Percentiles rank a stretch among this genome's conserved stretches.
phyloP scores from a whole-genome alignment of 2,113 vertebrate species.

The Aegypius monachus region DNA sequence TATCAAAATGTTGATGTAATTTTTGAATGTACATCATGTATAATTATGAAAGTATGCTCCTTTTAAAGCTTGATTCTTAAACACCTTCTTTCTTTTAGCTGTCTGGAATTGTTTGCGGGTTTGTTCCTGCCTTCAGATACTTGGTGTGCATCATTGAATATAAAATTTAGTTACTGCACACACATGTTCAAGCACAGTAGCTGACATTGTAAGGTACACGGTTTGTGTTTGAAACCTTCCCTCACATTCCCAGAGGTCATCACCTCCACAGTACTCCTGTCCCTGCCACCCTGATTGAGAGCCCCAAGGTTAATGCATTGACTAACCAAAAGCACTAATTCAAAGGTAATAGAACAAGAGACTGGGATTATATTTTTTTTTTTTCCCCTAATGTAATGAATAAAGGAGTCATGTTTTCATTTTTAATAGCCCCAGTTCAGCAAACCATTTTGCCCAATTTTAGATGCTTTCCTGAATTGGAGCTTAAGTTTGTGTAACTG shows the following conservation, averaged over 20 bases:
- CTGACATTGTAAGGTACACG: constrained; percentile 66
- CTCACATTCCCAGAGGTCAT: constrained; percentile 39
- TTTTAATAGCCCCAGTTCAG: neutral
- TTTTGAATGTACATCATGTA: neutral
- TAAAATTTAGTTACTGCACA: constrained; percentile 64
- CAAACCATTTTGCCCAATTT: neutral
- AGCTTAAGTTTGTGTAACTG: neutral
- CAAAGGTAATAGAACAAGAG: neutral
- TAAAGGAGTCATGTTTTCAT: neutral
- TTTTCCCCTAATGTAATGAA: neutral
- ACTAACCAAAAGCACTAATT: constrained; percentile 24
- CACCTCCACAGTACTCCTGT: constrained; percentile 28
- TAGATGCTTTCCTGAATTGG: constrained; percentile 20
- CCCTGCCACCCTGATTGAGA: constrained; percentile 38
- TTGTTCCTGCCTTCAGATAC: constrained; percentile 62
- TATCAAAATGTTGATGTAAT: neutral
- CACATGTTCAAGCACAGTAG: constrained; percentile 57
- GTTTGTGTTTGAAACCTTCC: constrained; percentile 52
- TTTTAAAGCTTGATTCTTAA: constrained; percentile 38
- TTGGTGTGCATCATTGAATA: constrained; percentile 65
- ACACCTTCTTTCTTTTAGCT: constrained; percentile 65
- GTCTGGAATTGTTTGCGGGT: constrained; percentile 57
- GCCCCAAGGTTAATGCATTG: constrained; percentile 66
- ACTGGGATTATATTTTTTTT: neutral
- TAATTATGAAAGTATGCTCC: neutral